Evolutionary conservation across 2,888 invertebrate genomes (phyloP).

Genomic region (Halocaridina rubra): DNA sequence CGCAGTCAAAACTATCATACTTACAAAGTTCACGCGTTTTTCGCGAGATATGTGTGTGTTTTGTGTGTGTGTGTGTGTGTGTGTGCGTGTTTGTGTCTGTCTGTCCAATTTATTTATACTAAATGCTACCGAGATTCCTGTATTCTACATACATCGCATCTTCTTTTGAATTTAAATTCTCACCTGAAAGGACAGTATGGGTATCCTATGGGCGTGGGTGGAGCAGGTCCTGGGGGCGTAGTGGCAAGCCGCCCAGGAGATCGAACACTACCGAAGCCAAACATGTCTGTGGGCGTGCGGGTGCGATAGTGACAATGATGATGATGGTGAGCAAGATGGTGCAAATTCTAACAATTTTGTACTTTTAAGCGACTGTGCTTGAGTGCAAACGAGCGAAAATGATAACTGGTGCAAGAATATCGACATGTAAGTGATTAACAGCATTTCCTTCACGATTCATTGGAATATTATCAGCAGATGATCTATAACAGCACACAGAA

Average conservation of each 20-base stretch:
- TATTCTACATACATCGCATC: too few species aligned
- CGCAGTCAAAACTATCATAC: too few species aligned
- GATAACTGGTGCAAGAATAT: neutral
- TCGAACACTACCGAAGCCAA: conserved; percentile 32
- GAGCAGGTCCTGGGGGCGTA: conserved; percentile 42
- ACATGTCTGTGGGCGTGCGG: conserved; percentile 12
- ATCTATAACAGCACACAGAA: too few species aligned
- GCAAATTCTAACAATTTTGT: neutral
- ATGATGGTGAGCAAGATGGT: neutral
- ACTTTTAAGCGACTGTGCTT: neutral
- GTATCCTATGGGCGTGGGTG: conserved; percentile 44
- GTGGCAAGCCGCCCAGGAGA: conserved; percentile 25
- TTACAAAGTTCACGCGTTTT: too few species aligned
- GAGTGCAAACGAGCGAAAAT: neutral
- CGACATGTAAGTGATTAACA: neutral
- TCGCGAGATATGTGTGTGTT: too few species aligned
- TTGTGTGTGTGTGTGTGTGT: too few species aligned
- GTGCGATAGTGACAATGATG: neutral
- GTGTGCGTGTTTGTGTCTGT: too few species aligned
- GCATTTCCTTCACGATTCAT: neutral
- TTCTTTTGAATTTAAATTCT: too few species aligned
- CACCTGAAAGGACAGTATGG: conserved; percentile 25
- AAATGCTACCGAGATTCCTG: too few species aligned
- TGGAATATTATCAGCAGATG: too few species aligned
- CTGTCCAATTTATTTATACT: too few species aligned